Conservation (phyloP, 53 echinoderm and acorn worm genomes). For the Hippasteria phrygiana region DNA sequence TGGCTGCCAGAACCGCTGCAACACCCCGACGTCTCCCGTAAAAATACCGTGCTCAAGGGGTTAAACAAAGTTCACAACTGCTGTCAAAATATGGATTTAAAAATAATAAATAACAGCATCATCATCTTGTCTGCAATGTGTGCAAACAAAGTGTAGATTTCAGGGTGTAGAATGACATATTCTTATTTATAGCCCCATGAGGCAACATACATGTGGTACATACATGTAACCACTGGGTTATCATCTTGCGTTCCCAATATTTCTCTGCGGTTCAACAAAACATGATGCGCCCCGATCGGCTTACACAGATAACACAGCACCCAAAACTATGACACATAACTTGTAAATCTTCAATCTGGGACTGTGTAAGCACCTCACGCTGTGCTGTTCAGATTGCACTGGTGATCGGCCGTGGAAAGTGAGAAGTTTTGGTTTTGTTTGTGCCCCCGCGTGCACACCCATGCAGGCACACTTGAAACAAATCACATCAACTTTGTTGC, state of each 20-base stretch:
- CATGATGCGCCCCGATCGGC: slow-evolving; percentile 27
- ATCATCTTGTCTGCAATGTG: too few species aligned
- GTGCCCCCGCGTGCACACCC: slow-evolving; percentile 3
- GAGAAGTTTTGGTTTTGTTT: background rate
- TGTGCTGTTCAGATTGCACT: slow-evolving; percentile 3
- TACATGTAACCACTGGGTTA: too few species aligned
- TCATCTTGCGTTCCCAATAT: background rate
- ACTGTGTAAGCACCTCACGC: slow-evolving; percentile 17
- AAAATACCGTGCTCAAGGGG: too few species aligned
- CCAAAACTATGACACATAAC: slow-evolving; percentile 51
- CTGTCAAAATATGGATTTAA: too few species aligned
- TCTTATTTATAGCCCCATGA: too few species aligned
- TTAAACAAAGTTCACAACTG: too few species aligned
- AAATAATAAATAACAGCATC: too few species aligned
- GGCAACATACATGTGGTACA: too few species aligned
- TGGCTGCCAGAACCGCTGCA: too few species aligned
- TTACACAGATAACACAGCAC: slow-evolving; percentile 6
- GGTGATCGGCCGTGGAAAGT: background rate
- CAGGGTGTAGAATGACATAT: too few species aligned
- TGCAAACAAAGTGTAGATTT: too few species aligned
- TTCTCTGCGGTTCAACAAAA: background rate
- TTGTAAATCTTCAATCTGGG: slow-evolving; percentile 49
- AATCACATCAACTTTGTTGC: slow-evolving; percentile 66
- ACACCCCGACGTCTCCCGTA: too few species aligned
- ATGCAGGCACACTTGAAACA: slow-evolving; percentile 42